Base-by-base conservation (phyloP, 2,113 vertebrate species). In the Lanius ludovicianus region DNA sequence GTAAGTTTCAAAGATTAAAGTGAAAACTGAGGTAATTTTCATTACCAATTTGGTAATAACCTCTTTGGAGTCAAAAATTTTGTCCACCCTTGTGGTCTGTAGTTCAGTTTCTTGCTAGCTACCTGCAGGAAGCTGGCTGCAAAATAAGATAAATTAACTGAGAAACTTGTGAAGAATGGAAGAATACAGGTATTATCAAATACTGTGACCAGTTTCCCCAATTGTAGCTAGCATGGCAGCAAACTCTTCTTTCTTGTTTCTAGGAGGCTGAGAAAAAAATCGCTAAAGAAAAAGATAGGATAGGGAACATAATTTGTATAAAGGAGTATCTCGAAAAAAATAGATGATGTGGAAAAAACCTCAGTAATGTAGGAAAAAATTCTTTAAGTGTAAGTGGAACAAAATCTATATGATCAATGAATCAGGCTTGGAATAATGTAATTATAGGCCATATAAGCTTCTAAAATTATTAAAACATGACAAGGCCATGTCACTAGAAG, bases 161-260 rank as follows among this genome's bases (percentile, higher is more conserved):
- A 60, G 13, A 30, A 69, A 37, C 33, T 73, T 70, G 7, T 52
- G 20, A 69, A 52, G 46, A 84, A 63, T 14, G 4, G 23, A 53
- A 62, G 8, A 30, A 16, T 30, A 37, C 14, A 25, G 15, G 2
- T 47, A 23, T 39, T 65, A 44, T 17, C 47, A 30, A 67, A 70
- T 33, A 55, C 4, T 30, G 19, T 41, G 24, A 68, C 14, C 2
- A 3, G 12, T 80, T 89, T 84, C 21, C 14, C 3, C 27, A 63
- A 0, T 2, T 59, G 7, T 41, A 47, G 39, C 44, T 5, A 62
- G 13, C 15, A 69, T 4, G 62, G 5, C 4, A 35, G 7, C 2
- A 87, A 81, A 50, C 1, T 4, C 69, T 62, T 64, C 19, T 60
- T 83, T 12, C 19, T 42, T 30, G 3, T 49, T 73, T 75, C 22